These are phyloP conservation scores for Nixonia krombeini DNA, from an alignment of 1,140 invertebrate genomes.

Conservation along the genomic window DNA sequence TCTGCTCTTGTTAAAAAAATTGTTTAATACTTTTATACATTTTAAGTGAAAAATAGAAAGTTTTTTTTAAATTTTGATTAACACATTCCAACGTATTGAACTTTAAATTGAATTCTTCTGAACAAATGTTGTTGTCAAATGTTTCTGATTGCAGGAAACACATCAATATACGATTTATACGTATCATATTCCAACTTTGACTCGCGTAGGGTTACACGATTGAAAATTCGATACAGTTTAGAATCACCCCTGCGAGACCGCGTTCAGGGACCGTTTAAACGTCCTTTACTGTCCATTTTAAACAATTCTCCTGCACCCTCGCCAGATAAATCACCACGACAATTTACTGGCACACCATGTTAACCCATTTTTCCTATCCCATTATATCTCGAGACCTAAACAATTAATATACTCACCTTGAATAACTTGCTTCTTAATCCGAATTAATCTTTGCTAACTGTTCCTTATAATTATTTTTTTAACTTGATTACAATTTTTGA, in stretches of 20 bases:
- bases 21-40: no score
- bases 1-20: no score
- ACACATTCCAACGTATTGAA: no score
- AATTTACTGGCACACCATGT: constrained; percentile 28
- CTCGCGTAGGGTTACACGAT: constrained; percentile 46
- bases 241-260: constrained; percentile 51
- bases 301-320: constrained; percentile 50
- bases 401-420: constrained; percentile 21
- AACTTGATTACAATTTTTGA: no score
- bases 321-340: constrained; percentile 41
- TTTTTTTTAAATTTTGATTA: no score
- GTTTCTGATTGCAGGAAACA: no score
- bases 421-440: constrained; percentile 21
- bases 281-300: constrained; percentile 61
- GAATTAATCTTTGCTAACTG: constrained; percentile 4
- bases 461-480: not conserved
- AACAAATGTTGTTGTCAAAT: no score
- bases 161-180: no score
- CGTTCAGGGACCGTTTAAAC: constrained; percentile 61
- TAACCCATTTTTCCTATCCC: constrained; percentile 25
- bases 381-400: constrained; percentile 1
- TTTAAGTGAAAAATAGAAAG: no score
- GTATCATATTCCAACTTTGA: no score
- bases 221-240: constrained; percentile 66
- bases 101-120: no score